Evolutionary conservation across 2,113 vertebrate genomes (phyloP).

Genomic region (Lethenteron reissneri): DNA sequence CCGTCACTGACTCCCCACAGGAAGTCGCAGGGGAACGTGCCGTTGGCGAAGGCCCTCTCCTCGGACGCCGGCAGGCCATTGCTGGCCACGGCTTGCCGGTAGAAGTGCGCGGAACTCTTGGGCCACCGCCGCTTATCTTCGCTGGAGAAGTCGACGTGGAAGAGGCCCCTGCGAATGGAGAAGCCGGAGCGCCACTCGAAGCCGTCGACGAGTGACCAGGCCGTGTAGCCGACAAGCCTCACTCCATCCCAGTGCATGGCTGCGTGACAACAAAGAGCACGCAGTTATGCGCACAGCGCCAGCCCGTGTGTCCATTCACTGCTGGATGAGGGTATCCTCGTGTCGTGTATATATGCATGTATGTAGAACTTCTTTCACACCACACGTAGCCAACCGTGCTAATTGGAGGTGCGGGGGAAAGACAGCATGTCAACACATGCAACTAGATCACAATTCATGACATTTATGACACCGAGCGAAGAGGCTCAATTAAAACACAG

Average conservation of each 20-base stretch:
- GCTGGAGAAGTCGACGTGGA: constrained; percentile 71
- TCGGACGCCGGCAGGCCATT: constrained; percentile 68
- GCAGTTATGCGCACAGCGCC: too few species aligned
- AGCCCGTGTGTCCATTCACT: too few species aligned
- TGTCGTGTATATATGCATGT: too few species aligned
- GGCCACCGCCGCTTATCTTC: constrained; percentile 52
- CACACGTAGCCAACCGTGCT: too few species aligned
- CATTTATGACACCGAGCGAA: too few species aligned
- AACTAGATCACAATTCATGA: too few species aligned
- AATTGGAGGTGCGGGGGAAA: too few species aligned
- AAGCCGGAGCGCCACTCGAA: constrained; percentile 85
- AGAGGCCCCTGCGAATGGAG: constrained; percentile 58
- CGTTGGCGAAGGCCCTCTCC: constrained; percentile 45
- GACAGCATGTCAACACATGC: too few species aligned
- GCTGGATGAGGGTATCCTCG: too few species aligned
- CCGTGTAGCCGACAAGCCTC: constrained; percentile 69
- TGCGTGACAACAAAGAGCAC: constrained; percentile 15
- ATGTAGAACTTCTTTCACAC: too few species aligned
- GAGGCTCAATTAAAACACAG: too few species aligned
- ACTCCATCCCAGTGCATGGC: constrained; percentile 55
- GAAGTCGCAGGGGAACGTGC: constrained; percentile 61
- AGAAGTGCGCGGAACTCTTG: constrained; percentile 75
- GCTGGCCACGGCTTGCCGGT: constrained; percentile 60
- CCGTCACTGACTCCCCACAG: constrained; percentile 69
- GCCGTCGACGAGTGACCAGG: constrained; percentile 80